A percentile compares a stretch with the other conserved stretches of the same genome.
phyloP scores from a whole-genome alignment of 2,113 vertebrate species.

The Percina caprodes region DNA sequence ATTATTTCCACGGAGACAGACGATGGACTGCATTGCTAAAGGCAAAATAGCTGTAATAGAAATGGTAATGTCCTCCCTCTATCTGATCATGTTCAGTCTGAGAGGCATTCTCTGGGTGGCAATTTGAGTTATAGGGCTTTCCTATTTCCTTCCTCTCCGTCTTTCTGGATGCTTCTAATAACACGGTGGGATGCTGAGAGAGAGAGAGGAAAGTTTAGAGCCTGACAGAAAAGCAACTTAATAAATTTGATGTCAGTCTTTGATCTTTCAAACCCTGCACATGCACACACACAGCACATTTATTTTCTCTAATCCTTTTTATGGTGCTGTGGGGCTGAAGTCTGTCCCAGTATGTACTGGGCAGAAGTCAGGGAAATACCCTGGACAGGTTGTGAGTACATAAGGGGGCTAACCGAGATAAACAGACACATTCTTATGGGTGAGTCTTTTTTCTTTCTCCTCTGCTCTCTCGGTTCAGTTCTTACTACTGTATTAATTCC shows the following conservation, averaged over 20 bases:
- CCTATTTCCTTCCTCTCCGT: conserved; percentile 59
- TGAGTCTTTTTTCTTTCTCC: not conserved
- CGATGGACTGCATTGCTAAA: conserved; percentile 44
- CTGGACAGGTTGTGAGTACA: conserved; percentile 31
- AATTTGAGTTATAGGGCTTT: conserved; percentile 67
- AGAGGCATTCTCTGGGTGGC: conserved; percentile 64
- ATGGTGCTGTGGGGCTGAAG: conserved; percentile 37
- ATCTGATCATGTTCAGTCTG: conserved; percentile 64
- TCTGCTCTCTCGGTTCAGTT: not conserved
- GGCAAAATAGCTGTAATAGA: conserved; percentile 69
- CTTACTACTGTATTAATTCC: not conserved
- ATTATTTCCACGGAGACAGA: conserved; percentile 45
- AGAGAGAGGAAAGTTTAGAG: conserved; percentile 49
- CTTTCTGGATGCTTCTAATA: conserved; percentile 63
- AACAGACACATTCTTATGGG: conserved; percentile 40
- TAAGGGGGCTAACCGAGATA: conserved; percentile 38
- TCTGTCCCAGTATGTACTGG: conserved; percentile 41
- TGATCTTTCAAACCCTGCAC: conserved; percentile 44
- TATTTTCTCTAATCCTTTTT: conserved; percentile 50
- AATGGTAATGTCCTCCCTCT: conserved; percentile 72
- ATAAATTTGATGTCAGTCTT: conserved; percentile 62
- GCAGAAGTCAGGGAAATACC: conserved; percentile 39
- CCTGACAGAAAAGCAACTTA: conserved; percentile 51
- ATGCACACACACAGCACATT: conserved; percentile 7
- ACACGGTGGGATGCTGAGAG: conserved; percentile 51